Percentiles rank a stretch among this genome's conserved stretches.
Evolutionary conservation across 2,113 vertebrate species (phyloP).

Genomic region (Muntiacus reevesi): DNA sequence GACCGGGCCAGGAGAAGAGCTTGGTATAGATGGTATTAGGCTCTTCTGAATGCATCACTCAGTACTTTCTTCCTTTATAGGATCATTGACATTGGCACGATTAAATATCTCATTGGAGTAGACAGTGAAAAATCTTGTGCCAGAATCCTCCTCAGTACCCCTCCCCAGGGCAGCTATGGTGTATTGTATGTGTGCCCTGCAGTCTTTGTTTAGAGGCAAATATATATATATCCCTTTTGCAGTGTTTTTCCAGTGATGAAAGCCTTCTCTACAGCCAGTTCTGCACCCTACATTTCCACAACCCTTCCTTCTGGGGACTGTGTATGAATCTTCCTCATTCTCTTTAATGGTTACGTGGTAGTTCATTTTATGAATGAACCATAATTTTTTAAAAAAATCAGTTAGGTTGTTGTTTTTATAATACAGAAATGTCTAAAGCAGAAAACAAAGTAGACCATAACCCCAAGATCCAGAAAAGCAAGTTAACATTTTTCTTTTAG

Average conservation of each 20-base stretch:
- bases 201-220: not conserved
- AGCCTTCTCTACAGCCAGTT: not conserved
- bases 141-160: not conserved
- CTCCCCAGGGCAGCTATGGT: not conserved
- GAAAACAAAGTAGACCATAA: not conserved
- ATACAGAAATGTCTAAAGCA: not conserved
- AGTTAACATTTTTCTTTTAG: not conserved
- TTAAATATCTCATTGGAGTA: not conserved
- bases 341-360: not conserved
- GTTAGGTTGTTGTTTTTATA: not conserved
- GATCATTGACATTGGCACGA: too few relatives aligned
- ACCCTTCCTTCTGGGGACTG: accelerated
- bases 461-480: conserved; percentile 3
- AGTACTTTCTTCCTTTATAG: not conserved
- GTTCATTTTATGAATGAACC: not conserved
- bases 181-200: not conserved
- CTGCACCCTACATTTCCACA: not conserved
- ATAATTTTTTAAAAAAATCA: not conserved
- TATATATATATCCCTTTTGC: not conserved
- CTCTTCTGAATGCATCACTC: not conserved
- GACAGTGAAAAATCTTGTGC: not conserved
- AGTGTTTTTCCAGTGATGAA: accelerated
- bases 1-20: not conserved
- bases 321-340: not conserved
- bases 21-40: not conserved